Evolutionary conservation across 2,888 invertebrate genomes (phyloP).

Genomic region (Physocephala rufipes): DNA sequence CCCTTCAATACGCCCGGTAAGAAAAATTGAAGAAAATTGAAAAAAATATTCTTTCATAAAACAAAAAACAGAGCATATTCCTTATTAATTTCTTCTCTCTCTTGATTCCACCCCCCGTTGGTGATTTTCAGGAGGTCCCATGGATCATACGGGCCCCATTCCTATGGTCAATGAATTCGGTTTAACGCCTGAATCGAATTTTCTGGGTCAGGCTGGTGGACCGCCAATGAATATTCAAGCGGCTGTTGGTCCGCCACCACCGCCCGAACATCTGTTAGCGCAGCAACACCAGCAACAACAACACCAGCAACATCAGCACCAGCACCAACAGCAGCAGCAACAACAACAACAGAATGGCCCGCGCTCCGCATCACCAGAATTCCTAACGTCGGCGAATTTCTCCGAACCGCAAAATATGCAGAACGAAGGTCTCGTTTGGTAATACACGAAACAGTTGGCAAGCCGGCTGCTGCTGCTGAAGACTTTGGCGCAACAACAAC

Average conservation of each 20-base stretch:
- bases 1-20: constrained; percentile 81
- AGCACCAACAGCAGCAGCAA: constrained; percentile 51
- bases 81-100: not conserved
- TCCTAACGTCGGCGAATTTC: constrained; percentile 72
- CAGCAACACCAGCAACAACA: constrained; percentile 54
- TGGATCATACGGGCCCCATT: constrained; percentile 75
- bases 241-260: constrained; percentile 68
- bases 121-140: constrained; percentile 72
- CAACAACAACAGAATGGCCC: constrained; percentile 68
- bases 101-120: not conserved
- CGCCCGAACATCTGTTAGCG: constrained; percentile 71
- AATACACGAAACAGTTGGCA: constrained; percentile 67
- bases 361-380: constrained; percentile 80
- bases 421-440: constrained; percentile 80
- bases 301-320: constrained; percentile 55
- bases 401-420: constrained; percentile 77
- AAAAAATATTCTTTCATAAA: not conserved
- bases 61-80: not conserved
- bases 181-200: constrained; percentile 73
- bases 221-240: constrained; percentile 64
- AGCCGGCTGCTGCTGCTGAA: constrained; percentile 62
- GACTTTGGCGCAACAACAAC: constrained; percentile 55
- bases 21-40: constrained; percentile 6
- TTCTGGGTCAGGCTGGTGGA: constrained; percentile 67
- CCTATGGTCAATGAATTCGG: constrained; percentile 83